Conservation (phyloP, 2,888 invertebrate genomes). For the Dryobotodes eremita region DNA sequence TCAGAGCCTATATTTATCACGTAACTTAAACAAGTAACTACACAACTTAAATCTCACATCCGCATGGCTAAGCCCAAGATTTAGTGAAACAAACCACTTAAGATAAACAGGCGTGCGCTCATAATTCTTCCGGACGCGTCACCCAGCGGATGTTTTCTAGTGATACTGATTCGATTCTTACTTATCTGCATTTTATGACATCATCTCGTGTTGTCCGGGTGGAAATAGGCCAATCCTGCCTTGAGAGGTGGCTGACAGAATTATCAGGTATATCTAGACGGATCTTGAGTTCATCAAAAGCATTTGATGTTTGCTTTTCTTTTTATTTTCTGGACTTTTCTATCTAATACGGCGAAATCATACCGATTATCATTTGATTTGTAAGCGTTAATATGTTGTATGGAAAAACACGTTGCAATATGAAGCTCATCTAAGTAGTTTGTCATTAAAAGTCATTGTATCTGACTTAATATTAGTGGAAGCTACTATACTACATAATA, state of each 20-base stretch:
- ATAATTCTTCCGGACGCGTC: constrained; percentile 62
- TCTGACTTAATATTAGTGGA: neutral
- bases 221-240: constrained; percentile 41
- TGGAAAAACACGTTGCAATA: neutral
- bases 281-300: constrained; percentile 14
- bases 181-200: constrained; percentile 65
- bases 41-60: constrained; percentile 58
- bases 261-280: constrained; percentile 41
- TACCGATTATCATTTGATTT: neutral
- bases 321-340: constrained; percentile 6
- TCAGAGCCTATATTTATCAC: constrained; percentile 54
- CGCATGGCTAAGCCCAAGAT: constrained; percentile 58
- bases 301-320: neutral
- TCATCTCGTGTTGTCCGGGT: constrained; percentile 52
- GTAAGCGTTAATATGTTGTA: neutral
- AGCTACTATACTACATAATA: neutral
- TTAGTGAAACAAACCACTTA: constrained; percentile 61
- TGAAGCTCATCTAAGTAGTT: neutral
- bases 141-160: constrained; percentile 62
- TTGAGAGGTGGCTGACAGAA: constrained; percentile 33
- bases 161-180: constrained; percentile 60
- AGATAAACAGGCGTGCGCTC: constrained; percentile 59
- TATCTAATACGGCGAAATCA: neutral
- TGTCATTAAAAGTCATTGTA: neutral
- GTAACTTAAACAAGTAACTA: constrained; percentile 55